Evolutionary conservation across 2,888 invertebrate genomes (phyloP).

Genomic region (Willowsia nigromaculata): DNA sequence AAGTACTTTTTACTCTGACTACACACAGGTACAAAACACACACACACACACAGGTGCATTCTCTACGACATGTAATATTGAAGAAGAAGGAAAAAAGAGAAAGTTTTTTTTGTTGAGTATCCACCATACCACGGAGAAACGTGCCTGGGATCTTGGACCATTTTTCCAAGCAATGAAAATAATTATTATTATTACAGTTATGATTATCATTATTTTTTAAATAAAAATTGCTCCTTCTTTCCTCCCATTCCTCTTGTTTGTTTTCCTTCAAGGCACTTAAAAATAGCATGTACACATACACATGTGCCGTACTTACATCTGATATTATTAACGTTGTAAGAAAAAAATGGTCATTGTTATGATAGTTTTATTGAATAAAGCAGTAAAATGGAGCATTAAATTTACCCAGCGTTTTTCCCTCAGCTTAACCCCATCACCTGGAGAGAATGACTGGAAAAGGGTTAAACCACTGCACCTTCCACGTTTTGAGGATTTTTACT

Average conservation of each 20-base stretch:
- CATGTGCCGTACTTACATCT: not conserved
- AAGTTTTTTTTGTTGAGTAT: too few relatives aligned
- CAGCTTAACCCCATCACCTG: conserved; percentile 20
- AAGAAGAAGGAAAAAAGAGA: too few relatives aligned
- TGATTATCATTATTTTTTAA: not conserved
- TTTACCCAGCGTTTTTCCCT: not conserved
- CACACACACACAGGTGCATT: not conserved
- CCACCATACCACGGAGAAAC: not conserved
- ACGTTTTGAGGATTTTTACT: not conserved
- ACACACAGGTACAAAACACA: not conserved
- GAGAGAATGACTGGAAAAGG: not conserved
- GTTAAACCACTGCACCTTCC: not conserved
- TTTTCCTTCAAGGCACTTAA: not conserved
- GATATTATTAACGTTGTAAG: not conserved
- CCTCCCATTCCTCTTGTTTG: not conserved
- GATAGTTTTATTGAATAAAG: not conserved
- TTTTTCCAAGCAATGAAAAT: not conserved
- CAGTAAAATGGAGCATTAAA: conserved; percentile 8
- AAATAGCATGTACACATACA: not conserved
- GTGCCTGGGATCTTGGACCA: not conserved
- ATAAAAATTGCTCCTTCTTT: not conserved
- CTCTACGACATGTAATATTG: too few relatives aligned
- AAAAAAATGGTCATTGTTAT: not conserved
- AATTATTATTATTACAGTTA: conserved; percentile 1
- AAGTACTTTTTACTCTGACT: too few relatives aligned